Evolutionary conservation across 2,797 vertebrate genomes (phyloP).

Genomic region (Falco peregrinus): DNA sequence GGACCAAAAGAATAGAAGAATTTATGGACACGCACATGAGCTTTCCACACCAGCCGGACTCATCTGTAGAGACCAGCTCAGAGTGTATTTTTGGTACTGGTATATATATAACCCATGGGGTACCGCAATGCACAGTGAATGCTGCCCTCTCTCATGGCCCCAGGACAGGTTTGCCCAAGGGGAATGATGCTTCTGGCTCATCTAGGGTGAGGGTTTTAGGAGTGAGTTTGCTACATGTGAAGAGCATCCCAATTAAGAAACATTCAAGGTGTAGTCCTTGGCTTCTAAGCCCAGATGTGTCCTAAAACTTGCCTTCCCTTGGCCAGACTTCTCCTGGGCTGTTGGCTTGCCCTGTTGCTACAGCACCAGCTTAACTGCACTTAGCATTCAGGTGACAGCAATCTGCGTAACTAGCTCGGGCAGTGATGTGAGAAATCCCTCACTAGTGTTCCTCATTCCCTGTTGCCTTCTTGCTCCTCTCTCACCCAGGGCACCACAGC

Average conservation of each 20-base stretch:
- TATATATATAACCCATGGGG: neutral
- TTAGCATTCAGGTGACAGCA: neutral
- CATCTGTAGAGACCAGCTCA: neutral
- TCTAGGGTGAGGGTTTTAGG: neutral
- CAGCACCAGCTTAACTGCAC: neutral
- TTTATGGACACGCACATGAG: neutral
- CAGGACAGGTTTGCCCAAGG: neutral
- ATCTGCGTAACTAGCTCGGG: neutral
- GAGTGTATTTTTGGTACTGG: neutral
- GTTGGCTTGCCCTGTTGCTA: neutral
- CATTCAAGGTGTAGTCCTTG: neutral
- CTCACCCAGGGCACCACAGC: neutral
- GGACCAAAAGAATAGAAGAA: neutral
- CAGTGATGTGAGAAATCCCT: neutral
- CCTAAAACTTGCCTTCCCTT: neutral
- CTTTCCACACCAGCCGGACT: neutral
- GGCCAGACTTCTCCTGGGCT: neutral
- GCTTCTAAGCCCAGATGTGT: neutral
- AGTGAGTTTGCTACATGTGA: neutral
- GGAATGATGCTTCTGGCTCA: neutral
- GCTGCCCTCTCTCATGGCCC: rapidly evolving
- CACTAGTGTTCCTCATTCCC: neutral
- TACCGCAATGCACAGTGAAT: neutral
- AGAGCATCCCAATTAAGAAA: neutral
- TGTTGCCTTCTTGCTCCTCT: neutral